A percentile compares a stretch with the other conserved stretches of the same genome.
Evolutionary conservation across 2,888 invertebrate species (phyloP).

Genomic region (Caprella mutica): DNA sequence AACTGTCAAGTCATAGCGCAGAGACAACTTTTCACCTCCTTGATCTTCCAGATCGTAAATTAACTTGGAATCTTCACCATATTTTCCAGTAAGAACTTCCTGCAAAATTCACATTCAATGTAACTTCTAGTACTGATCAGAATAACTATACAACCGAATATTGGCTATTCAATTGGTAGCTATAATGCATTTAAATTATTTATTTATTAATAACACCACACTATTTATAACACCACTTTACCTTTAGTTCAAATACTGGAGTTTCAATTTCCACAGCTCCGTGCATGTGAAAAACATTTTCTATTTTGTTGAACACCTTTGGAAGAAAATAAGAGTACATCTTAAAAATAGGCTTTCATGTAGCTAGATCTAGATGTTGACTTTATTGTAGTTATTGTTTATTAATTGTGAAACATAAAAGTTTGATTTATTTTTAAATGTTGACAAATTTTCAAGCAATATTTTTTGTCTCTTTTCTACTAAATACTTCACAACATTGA

Average conservation of each 20-base stretch:
- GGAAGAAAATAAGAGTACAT: too few relatives aligned
- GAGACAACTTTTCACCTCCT: constrained; percentile 89
- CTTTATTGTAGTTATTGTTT: too few relatives aligned
- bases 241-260: constrained; percentile 93
- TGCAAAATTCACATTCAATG: too few relatives aligned
- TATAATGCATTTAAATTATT: background rate
- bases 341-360: too few relatives aligned
- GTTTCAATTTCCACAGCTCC: constrained; percentile 98
- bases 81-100: constrained; percentile 97
- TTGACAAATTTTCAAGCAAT: too few relatives aligned
- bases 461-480: too few relatives aligned
- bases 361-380: too few relatives aligned
- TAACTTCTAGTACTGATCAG: too few relatives aligned
- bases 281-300: constrained; percentile 82
- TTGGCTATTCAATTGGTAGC: background rate
- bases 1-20: constrained; percentile 95
- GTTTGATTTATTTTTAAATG: too few relatives aligned
- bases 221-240: background rate
- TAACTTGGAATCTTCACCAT: constrained; percentile 97
- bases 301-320: constrained; percentile 61
- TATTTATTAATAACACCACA: background rate
- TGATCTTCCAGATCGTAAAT: constrained; percentile 98
- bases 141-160: background rate
- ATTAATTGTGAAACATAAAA: too few relatives aligned
- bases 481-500: too few relatives aligned